phyloP scores from a whole-genome alignment of 1,140 invertebrate species.

The Oedothorax gibbosus region DNA sequence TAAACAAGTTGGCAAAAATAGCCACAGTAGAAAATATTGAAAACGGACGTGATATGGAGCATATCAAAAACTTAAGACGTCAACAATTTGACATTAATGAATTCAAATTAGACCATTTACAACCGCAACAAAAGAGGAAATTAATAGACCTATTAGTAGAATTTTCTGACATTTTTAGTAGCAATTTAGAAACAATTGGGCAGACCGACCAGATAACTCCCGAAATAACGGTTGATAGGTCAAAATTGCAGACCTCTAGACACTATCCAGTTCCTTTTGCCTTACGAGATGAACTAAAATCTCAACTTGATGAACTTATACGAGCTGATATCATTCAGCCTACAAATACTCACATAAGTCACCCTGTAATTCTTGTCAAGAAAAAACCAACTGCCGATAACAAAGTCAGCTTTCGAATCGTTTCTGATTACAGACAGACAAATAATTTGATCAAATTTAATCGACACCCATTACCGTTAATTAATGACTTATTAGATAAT shows the following conservation, averaged over 20 bases:
- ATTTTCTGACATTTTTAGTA: too few species aligned
- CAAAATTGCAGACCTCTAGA: background rate
- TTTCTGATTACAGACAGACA: background rate
- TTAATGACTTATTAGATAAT: slow-evolving; percentile 3
- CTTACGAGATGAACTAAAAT: background rate
- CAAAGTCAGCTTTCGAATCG: background rate
- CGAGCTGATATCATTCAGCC: background rate
- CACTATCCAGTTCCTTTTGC: background rate
- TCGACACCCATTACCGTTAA: background rate
- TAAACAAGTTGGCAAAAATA: too few species aligned
- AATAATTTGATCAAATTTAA: background rate
- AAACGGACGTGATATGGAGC: too few species aligned
- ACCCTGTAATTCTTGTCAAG: background rate
- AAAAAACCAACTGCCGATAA: background rate
- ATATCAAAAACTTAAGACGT: too few species aligned
- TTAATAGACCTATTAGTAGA: too few species aligned
- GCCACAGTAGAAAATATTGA: too few species aligned
- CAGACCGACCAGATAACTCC: background rate
- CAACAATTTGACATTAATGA: too few species aligned
- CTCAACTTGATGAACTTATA: background rate
- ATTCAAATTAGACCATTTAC: too few species aligned
- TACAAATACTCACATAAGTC: background rate
- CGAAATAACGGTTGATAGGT: background rate
- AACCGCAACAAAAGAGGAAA: too few species aligned
- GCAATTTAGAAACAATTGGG: background rate